Conservation (phyloP, 2,113 vertebrate species). For the Nymphicus hollandicus region DNA sequence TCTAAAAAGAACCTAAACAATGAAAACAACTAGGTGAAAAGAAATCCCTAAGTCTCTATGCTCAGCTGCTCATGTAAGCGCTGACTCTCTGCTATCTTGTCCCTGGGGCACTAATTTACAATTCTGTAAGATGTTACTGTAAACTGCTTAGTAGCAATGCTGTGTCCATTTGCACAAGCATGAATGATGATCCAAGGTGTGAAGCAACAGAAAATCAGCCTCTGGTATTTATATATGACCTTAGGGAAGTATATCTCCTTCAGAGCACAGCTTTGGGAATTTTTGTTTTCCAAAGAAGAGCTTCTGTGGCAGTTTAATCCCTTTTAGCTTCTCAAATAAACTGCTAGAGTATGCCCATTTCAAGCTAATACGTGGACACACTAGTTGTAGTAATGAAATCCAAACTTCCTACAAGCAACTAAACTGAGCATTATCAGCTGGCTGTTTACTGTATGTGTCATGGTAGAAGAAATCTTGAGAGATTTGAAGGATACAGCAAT, state of each 20-base stretch:
- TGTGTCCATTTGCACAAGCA: constrained; percentile 38
- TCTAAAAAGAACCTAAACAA: neutral
- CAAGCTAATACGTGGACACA: neutral
- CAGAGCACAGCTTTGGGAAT: neutral
- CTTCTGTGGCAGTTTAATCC: neutral
- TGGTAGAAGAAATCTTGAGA: constrained; percentile 2
- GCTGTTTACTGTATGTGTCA: neutral
- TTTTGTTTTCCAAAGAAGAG: neutral
- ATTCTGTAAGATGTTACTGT: constrained; percentile 30
- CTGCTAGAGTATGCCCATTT: neutral
- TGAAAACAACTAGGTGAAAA: constrained; percentile 21
- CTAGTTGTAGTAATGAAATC: neutral
- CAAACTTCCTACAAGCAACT: neutral
- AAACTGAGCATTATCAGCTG: neutral
- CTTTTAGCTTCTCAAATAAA: neutral
- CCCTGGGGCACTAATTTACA: constrained; percentile 51
- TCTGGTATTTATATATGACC: constrained; percentile 8
- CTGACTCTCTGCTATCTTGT: constrained; percentile 36
- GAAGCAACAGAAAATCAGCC: constrained; percentile 10
- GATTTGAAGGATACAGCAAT: neutral
- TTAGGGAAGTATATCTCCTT: constrained; percentile 1
- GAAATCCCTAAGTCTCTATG: constrained; percentile 1
- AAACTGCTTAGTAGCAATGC: constrained; percentile 55
- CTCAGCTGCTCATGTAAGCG: constrained; percentile 24
- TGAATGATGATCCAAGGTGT: constrained; percentile 36